Percentiles rank a stretch among this genome's conserved stretches.
Conservation (phyloP, 2,888 invertebrate species). For the Nasonovia ribisnigri region DNA sequence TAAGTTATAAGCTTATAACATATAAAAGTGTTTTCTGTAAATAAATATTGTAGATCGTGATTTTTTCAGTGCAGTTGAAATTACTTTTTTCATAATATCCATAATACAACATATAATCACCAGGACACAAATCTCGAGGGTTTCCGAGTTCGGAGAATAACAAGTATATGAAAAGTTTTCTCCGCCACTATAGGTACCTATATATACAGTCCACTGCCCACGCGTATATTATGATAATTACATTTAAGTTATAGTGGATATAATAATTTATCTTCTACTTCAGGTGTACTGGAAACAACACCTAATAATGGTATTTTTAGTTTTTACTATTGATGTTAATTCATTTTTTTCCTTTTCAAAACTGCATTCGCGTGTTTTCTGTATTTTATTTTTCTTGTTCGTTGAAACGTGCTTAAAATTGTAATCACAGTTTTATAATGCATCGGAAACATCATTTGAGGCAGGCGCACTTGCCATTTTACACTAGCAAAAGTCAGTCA, state of each 20-base stretch:
- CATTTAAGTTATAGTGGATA: neutral
- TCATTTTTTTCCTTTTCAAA: neutral
- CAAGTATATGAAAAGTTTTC: neutral
- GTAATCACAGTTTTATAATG: neutral
- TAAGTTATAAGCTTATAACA: neutral
- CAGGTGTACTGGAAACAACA: neutral
- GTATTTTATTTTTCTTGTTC: neutral
- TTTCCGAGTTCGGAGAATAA: slow-evolving; percentile 27
- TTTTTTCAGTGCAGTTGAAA: neutral
- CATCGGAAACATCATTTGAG: neutral
- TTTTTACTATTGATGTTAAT: slow-evolving; percentile 1
- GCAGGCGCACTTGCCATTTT: neutral
- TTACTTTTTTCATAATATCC: slow-evolving; percentile 6
- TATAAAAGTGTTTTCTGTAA: neutral
- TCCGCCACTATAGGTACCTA: neutral
- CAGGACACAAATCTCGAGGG: slow-evolving; percentile 6
- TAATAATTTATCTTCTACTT: neutral
- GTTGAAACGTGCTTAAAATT: neutral
- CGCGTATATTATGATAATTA: neutral
- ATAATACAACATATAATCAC: slow-evolving; percentile 23
- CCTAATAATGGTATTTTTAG: neutral
- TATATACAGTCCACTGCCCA: neutral
- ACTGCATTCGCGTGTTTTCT: neutral
- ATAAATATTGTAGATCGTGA: neutral
- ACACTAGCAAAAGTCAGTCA: slow-evolving; percentile 15